Conservation (phyloP, 2,797 vertebrate genomes). For the Parauchenoglanis punctatus region DNA sequence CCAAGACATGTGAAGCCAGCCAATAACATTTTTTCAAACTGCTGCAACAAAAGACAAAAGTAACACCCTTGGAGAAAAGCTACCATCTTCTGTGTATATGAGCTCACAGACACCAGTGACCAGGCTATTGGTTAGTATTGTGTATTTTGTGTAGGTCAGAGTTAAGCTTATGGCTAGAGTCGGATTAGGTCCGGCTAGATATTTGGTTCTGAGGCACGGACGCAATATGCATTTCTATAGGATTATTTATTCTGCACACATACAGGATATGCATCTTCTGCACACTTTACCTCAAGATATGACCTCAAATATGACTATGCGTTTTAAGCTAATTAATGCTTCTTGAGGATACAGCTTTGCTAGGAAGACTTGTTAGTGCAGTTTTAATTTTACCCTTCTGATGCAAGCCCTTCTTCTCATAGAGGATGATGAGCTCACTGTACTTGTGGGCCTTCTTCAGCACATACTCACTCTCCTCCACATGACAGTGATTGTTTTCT, state of each 20-base stretch:
- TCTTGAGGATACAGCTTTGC: neutral
- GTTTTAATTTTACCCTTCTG: slow-evolving; percentile 84
- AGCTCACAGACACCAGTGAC: neutral
- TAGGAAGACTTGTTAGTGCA: neutral
- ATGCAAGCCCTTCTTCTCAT: slow-evolving; percentile 97
- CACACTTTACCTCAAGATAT: neutral
- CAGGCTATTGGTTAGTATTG: neutral
- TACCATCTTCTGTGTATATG: neutral
- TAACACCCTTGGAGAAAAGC: neutral
- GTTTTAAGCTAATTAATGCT: neutral
- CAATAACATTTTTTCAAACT: neutral
- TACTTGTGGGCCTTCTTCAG: slow-evolving; percentile 98
- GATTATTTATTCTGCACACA: neutral
- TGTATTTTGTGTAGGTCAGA: neutral
- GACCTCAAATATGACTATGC: neutral
- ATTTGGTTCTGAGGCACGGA: neutral
- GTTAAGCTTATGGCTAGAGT: neutral
- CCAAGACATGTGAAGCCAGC: neutral
- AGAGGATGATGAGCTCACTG: slow-evolving; percentile 96
- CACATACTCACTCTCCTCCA: slow-evolving; percentile 97
- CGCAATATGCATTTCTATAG: neutral
- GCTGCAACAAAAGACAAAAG: neutral
- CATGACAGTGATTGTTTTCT: slow-evolving; percentile 98
- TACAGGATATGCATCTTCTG: neutral
- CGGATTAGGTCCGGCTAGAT: neutral